A percentile compares a stretch with the other conserved stretches of the same genome.
Conservation (phyloP, 2,888 invertebrate genomes). For the Sminthurinus aureus region DNA sequence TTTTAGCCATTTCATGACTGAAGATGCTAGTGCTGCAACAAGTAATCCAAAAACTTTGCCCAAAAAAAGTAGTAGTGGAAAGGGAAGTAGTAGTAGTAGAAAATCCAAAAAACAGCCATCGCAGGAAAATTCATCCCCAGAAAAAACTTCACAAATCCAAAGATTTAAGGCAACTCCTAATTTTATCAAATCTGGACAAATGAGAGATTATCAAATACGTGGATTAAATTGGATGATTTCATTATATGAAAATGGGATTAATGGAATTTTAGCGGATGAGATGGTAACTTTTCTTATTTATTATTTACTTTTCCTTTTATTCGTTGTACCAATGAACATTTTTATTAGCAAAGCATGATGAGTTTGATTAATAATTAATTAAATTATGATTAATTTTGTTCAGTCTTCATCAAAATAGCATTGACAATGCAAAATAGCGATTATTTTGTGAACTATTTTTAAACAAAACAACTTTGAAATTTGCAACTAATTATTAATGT, state of each 20-base stretch:
- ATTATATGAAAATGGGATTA: constrained; percentile 97
- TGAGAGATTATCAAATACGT: constrained; percentile 97
- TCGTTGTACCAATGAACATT: no score
- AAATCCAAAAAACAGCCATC: no score
- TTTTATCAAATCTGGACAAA: constrained; percentile 90
- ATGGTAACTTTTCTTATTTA: constrained; percentile 71
- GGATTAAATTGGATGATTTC: constrained; percentile 99
- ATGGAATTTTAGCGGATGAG: constrained; percentile 94
- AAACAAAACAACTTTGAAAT: no score
- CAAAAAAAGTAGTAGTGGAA: neutral
- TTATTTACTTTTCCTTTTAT: neutral
- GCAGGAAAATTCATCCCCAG: no score
- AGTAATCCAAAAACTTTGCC: constrained; percentile 80
- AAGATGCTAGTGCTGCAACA: constrained; percentile 72
- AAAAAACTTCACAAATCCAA: constrained; percentile 77
- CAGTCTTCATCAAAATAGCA: no score
- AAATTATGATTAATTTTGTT: no score
- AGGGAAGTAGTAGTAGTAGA: constrained; percentile 73
- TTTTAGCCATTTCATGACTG: constrained; percentile 90
- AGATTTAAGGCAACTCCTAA: constrained; percentile 91
- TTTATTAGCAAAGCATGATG: no score
- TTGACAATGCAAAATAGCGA: no score
- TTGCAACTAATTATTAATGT: no score
- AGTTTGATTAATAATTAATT: no score
- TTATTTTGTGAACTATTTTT: no score